Conservation (phyloP, 2,888 invertebrate genomes). For the Amiota mariae region DNA sequence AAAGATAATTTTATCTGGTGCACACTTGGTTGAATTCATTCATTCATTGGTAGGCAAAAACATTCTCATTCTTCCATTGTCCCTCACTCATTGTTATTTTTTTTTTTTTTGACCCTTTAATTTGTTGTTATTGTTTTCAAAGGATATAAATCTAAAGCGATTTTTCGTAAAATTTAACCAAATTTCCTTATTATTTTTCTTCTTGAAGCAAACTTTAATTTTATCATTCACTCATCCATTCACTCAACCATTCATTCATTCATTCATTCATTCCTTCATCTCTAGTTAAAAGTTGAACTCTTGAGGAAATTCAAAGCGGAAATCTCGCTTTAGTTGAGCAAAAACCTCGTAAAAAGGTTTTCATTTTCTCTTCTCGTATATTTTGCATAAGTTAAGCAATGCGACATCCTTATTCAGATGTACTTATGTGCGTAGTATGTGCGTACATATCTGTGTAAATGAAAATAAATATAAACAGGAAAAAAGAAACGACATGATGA, state of each 20-base stretch:
- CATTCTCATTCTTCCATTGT: too few relatives aligned
- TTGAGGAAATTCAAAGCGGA: neutral
- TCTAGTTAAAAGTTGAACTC: constrained; percentile 1
- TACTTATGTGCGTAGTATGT: neutral
- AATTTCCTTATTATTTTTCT: neutral
- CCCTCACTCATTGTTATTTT: neutral
- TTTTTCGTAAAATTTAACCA: too few relatives aligned
- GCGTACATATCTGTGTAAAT: constrained; percentile 41
- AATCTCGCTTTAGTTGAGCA: too few relatives aligned
- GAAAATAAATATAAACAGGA: constrained; percentile 46
- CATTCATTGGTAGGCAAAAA: neutral
- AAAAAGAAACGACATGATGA: constrained; percentile 34
- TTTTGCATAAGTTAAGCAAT: neutral
- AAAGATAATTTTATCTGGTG: constrained; percentile 12
- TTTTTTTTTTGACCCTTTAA: constrained; percentile 9
- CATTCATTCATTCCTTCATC: neutral
- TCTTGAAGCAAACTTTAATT: neutral
- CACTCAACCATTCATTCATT: neutral
- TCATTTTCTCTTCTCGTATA: too few relatives aligned
- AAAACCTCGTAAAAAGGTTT: too few relatives aligned
- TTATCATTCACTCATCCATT: neutral
- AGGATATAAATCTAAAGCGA: too few relatives aligned
- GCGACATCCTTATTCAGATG: too few relatives aligned
- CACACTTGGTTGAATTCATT: constrained; percentile 13
- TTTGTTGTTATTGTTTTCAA: neutral